Evolutionary conservation across 2,797 vertebrate genomes (phyloP).

Genomic region (Tenualosa ilisha): DNA sequence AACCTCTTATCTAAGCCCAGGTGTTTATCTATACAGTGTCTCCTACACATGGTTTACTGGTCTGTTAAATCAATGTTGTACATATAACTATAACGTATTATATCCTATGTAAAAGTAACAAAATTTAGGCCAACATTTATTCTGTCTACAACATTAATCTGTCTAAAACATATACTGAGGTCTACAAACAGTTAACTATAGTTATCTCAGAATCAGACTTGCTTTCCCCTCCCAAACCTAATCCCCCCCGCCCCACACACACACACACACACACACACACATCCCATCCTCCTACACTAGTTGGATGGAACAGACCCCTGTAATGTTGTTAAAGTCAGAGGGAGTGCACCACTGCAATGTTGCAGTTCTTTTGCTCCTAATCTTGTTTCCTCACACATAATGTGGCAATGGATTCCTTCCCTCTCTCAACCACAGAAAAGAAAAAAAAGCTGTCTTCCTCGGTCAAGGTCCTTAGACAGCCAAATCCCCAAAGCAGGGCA

Average conservation of each 20-base stretch:
- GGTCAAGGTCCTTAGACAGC: constrained; percentile 20
- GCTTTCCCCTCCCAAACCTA: background rate
- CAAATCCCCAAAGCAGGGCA: constrained; percentile 33
- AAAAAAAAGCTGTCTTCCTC: background rate
- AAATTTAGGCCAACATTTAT: too few species aligned
- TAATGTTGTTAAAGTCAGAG: background rate
- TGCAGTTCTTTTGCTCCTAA: background rate
- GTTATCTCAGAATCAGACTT: background rate
- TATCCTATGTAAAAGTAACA: too few species aligned
- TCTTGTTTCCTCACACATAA: background rate
- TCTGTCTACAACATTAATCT: too few species aligned
- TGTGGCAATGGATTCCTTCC: background rate
- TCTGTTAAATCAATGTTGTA: background rate
- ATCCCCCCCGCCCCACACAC: background rate
- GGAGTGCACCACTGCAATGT: background rate
- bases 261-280: constrained; percentile 17
- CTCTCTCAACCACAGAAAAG: background rate
- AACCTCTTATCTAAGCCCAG: background rate
- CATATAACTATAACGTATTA: background rate
- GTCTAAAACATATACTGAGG: background rate
- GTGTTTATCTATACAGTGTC: background rate
- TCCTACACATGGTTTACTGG: background rate
- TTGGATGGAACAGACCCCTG: constrained; percentile 24
- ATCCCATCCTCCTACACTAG: background rate
- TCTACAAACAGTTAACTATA: background rate